phyloP scores from a whole-genome alignment of 2,797 vertebrate species.

The Hydrocynus forskahlii region DNA sequence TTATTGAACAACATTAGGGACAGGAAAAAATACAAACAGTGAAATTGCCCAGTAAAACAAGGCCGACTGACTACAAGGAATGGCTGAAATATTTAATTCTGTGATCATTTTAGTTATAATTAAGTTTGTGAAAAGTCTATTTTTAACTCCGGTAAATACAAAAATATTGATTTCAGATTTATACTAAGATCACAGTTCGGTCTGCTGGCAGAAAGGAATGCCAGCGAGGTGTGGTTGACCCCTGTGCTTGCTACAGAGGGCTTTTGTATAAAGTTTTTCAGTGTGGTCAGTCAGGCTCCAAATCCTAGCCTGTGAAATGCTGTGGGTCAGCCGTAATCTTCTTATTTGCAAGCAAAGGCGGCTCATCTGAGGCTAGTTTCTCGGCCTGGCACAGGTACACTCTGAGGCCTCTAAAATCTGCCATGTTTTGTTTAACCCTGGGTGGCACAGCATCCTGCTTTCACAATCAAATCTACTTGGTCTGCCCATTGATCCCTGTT shows the following conservation, averaged over 20 bases:
- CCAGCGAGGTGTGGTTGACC: constrained; percentile 36
- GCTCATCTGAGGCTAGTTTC: constrained; percentile 62
- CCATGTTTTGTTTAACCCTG: constrained; percentile 59
- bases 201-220: constrained; percentile 40
- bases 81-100: no score
- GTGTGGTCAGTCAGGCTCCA: constrained; percentile 62
- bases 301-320: constrained; percentile 70
- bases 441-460: constrained; percentile 52
- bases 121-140: not conserved
- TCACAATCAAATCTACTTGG: constrained; percentile 53
- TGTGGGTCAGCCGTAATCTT: constrained; percentile 77
- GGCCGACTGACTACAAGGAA: not conserved
- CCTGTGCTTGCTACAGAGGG: constrained; percentile 48
- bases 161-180: constrained; percentile 30
- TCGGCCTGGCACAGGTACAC: constrained; percentile 42
- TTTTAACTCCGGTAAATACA: not conserved
- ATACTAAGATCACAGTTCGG: constrained; percentile 46
- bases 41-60: constrained; percentile 73
- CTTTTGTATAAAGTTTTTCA: constrained; percentile 59
- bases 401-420: constrained; percentile 44
- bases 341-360: constrained; percentile 79
- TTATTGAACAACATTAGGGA: constrained; percentile 61
- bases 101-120: not conserved
- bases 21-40: constrained; percentile 68
- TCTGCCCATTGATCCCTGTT: constrained; percentile 60